phyloP scores from a whole-genome alignment of 2,113 vertebrate genomes.

The Eubucco bourcierii region DNA sequence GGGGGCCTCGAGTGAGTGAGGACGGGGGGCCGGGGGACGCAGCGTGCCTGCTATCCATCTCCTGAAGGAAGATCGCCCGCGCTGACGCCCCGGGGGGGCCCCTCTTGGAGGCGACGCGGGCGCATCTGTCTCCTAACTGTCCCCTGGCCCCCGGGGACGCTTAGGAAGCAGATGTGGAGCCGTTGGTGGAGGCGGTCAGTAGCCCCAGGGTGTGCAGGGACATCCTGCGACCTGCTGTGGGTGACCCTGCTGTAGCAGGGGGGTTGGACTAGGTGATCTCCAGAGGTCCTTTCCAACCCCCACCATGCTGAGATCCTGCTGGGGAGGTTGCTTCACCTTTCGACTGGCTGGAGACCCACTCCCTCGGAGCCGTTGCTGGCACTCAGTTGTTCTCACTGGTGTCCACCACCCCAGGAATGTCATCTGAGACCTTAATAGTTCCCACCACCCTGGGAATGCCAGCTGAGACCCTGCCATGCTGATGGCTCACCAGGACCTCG shows the following conservation, averaged over 20 bases:
- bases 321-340: neutral
- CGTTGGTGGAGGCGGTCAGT: neutral
- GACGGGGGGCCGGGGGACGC: slow-evolving; percentile 1
- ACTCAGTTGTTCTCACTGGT: neutral
- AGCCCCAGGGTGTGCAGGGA: neutral
- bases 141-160: slow-evolving; percentile 19
- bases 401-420: neutral
- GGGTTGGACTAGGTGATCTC: no score
- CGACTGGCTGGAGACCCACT: neutral
- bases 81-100: neutral
- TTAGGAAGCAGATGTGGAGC: slow-evolving; percentile 54
- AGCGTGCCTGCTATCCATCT: slow-evolving; percentile 23
- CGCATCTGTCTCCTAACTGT: slow-evolving; percentile 59
- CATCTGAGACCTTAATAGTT: neutral
- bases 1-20: slow-evolving; percentile 77
- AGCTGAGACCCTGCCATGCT: neutral
- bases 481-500: neutral
- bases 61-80: neutral
- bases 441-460: neutral
- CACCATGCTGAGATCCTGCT: neutral
- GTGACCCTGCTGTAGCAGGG: no score
- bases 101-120: neutral
- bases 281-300: no score
- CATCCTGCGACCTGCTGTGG: neutral
- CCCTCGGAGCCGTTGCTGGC: neutral